A percentile compares a stretch with the other conserved stretches of the same genome.
These are phyloP conservation scores for Perca fluviatilis DNA, from an alignment of 2,113 vertebrate genomes.

Conservation along the genomic window DNA sequence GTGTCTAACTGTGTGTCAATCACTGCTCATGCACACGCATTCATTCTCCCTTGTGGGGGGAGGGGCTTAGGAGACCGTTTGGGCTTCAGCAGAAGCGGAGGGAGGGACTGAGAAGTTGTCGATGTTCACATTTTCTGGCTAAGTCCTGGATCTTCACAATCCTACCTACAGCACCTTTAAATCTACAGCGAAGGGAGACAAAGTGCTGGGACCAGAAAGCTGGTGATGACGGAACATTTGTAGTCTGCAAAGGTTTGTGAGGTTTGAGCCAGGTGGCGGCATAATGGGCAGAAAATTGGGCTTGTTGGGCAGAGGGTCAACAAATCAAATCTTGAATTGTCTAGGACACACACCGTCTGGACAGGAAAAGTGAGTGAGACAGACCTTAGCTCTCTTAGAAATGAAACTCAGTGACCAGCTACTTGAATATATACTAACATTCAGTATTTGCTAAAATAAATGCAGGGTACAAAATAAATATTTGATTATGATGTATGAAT, in stretches of 20 bases:
- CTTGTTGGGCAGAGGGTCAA: conserved; percentile 26
- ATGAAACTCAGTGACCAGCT: background rate
- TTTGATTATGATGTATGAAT: background rate
- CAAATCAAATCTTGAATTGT: background rate
- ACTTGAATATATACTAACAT: background rate
- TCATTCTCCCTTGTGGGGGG: too few species aligned
- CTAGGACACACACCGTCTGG: background rate
- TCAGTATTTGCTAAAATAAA: background rate
- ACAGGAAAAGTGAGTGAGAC: conserved; percentile 7
- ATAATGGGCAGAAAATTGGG: conserved; percentile 28
- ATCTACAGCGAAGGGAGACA: background rate
- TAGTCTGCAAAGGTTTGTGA: conserved; percentile 12
- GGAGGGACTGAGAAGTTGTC: too few species aligned
- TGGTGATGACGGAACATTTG: background rate
- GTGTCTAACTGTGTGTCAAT: too few species aligned
- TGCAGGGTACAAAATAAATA: background rate
- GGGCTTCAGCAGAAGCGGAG: too few species aligned
- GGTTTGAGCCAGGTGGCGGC: background rate
- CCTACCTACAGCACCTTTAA: background rate
- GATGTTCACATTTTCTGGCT: too few species aligned
- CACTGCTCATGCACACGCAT: too few species aligned
- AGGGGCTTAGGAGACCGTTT: too few species aligned
- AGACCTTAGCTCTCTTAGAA: background rate
- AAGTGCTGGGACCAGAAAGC: background rate
- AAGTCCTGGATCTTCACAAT: too few species aligned